Base-by-base conservation (phyloP, 2,797 vertebrate genomes). In the Chiroxiphia lanceolata region DNA sequence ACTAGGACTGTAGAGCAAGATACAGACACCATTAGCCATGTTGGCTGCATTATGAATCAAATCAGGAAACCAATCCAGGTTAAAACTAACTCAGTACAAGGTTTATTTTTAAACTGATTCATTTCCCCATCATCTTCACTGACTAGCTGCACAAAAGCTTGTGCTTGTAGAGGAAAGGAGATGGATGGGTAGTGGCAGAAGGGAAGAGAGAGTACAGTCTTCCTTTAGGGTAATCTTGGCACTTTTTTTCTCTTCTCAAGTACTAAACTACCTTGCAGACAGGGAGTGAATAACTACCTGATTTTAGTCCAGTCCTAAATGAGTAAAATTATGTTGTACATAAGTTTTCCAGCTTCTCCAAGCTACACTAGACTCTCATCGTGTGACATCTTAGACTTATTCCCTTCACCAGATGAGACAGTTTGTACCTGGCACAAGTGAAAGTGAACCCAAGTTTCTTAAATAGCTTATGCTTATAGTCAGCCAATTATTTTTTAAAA, bases 1-100 rank as follows among this genome's bases (percentile, higher is more conserved):
- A 67, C 80, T 79, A 56, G 0, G 0, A 38, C 70, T 7, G 0
- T 79, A 77, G 44, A 84, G 70, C 1, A 1, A 95, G 94, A 95
- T 92, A 93, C 77, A 96, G 86, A 87, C 74, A 80, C 67, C 34
- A 4, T 76, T 76, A 94, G 54, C 93, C 86, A 67, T 77, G 54
- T 45, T 96, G 95, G 92, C 95, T 93, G 90, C 67, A 42, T 56
- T 87, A 79, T 23, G 56, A 94, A 90, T 77, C 80, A 77, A 67
- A 89, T 94, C 81, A 95, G 88, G 90, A 95, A 97, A 89, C 67
- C 74, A 93, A 82, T 60, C 44, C 86, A 96, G 74, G 74, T 64
- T 87, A 95, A 90, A 94, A 87, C 60, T 70, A 95, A 95, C 70
- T 29, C 78, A 83, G 67, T 21, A 85, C 67, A 90, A 88, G 51